Base-by-base conservation (phyloP, 2,113 vertebrate species). In the Ciconia maguari region DNA sequence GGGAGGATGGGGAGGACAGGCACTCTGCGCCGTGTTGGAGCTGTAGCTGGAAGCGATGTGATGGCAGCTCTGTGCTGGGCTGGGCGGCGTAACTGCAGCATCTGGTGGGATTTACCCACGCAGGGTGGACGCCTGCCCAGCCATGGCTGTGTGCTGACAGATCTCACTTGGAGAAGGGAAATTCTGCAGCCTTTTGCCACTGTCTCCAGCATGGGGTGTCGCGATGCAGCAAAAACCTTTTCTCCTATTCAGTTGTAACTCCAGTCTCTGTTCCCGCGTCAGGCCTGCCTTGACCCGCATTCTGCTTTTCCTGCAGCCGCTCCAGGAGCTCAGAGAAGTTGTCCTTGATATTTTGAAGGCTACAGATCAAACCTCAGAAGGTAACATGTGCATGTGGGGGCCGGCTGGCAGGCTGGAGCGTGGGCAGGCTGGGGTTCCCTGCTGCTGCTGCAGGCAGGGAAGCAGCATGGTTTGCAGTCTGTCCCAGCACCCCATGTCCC, bases 311-410 rank as follows among this genome's bases (percentile, higher is more conserved):
- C 86, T 93, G 69, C 92, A 98, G 98, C 98, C 98, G 0, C 84
- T 97, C 17, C 90, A 96, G 64, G 98, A 98, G 57, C 81, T 98
- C 75, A 71, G 95, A 49, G 91, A 97, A 41, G 85, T 95, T 58
- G 66, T 97, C 57, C 85, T 98, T 51, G 91, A 61, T 26, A 93
- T 98, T 66, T 78, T 98, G 90, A 98, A 97, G 93, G 78, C 93
- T 30, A 13, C 32, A 70, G 82, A 58, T 60, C 93, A 60, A 27
- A 79, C 61, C 32, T 21, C 34, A 48, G 94, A 95, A 97, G 98
- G 98, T 98, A 97, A 93, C 11, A 0, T 3, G 5, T 14, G 11
- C 3, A 0, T 1, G 46, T 2, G 18, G 24, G 62, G 25, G 20
- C 24, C 3, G 22, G 44, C 38, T 55, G 66, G 32, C 16, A 5